A percentile compares a stretch with the other conserved stretches of the same genome.
phyloP scores from a whole-genome alignment of 2,888 invertebrate genomes.

The Pilophorus perplexus region DNA sequence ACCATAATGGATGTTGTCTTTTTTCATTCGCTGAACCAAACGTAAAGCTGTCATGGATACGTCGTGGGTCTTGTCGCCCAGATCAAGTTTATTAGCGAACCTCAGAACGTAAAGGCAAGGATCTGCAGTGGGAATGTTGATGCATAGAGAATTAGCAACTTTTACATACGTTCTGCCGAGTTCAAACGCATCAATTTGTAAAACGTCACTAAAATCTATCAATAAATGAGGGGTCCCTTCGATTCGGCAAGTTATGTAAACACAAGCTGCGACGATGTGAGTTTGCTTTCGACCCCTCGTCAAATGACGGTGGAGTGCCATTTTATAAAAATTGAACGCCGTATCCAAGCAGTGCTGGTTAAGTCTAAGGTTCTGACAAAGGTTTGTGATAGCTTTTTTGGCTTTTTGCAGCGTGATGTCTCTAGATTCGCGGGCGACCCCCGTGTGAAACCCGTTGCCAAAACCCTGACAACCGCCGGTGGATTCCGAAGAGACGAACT shows the following conservation, averaged over 20 bases:
- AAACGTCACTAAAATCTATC: conserved; percentile 96
- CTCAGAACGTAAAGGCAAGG: conserved; percentile 94
- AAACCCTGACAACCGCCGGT: conserved; percentile 79
- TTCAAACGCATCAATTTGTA: conserved; percentile 87
- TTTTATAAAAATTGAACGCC: conserved; percentile 89
- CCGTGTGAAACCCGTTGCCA: conserved; percentile 76
- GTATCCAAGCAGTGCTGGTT: conserved; percentile 91
- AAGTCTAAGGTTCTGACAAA: conserved; percentile 82
- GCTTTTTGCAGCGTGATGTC: conserved; percentile 89
- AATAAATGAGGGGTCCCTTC: conserved; percentile 93
- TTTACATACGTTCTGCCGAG: conserved; percentile 89
- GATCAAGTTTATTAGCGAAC: conserved; percentile 89
- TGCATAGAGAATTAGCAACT: conserved; percentile 82
- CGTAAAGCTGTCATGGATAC: conserved; percentile 93
- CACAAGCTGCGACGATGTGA: conserved; percentile 93
- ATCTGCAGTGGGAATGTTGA: conserved; percentile 85
- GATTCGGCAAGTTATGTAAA: conserved; percentile 93
- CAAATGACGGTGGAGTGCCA: conserved; percentile 77
- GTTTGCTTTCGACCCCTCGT: conserved; percentile 88
- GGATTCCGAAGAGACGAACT: conserved; percentile 88
- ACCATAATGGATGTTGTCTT: conserved; percentile 95
- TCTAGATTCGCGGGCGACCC: conserved; percentile 82
- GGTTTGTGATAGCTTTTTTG: conserved; percentile 74
- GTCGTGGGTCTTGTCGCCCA: conserved; percentile 88
- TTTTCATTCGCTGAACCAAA: conserved; percentile 94